Evolutionary conservation across 2,888 invertebrate species (phyloP).

Genomic region (Amphipoea lucens): DNA sequence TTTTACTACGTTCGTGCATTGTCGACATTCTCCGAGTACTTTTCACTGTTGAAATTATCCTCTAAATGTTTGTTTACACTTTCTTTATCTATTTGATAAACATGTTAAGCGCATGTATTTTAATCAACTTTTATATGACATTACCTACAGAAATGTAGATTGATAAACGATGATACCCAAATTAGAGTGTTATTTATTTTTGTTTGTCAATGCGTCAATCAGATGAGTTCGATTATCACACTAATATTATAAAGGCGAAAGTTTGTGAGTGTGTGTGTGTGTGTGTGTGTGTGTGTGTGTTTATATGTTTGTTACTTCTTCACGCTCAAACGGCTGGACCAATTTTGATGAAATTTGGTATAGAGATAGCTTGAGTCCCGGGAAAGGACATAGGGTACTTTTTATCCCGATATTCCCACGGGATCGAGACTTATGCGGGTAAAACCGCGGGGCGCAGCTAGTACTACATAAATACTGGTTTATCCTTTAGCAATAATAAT

Average conservation of each 20-base stretch:
- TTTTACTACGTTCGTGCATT: neutral
- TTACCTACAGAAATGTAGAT: conserved; percentile 23
- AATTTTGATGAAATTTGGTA: no score
- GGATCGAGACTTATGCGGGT: no score
- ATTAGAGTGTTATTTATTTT: neutral
- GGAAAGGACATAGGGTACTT: no score
- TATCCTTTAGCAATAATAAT: conserved; percentile 10
- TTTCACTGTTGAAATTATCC: conserved; percentile 17
- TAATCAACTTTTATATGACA: conserved; percentile 30
- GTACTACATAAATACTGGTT: conserved; percentile 31
- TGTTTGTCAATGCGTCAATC: neutral
- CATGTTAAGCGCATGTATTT: neutral
- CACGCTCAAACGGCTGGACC: no score
- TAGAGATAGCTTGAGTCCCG: no score
- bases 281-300: no score
- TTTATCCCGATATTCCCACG: no score
- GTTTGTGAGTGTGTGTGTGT: no score
- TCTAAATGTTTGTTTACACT: conserved; percentile 42
- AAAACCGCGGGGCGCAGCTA: no score
- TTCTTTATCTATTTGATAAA: conserved; percentile 39
- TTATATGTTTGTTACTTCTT: no score
- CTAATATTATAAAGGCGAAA: no score
- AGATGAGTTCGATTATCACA: neutral
- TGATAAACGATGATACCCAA: conserved; percentile 31
- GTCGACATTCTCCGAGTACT: neutral